These are phyloP conservation scores for Rhodeus uyekii DNA, from an alignment of 2,797 vertebrate species.

Conservation along the genomic window DNA sequence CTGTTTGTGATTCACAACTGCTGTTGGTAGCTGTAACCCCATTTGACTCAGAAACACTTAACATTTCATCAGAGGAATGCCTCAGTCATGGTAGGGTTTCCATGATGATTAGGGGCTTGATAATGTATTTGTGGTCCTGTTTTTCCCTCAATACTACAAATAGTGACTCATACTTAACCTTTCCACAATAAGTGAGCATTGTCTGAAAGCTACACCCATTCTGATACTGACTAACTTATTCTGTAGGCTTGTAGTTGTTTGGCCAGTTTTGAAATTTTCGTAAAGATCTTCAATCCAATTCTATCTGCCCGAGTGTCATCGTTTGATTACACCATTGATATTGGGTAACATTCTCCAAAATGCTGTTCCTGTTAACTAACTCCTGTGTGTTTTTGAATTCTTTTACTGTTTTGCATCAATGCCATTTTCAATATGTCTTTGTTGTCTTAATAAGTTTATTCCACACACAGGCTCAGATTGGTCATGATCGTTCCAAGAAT, in stretches of 20 bases:
- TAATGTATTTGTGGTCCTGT: slow-evolving; percentile 33
- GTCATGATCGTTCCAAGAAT: slow-evolving; percentile 73
- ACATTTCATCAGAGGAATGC: slow-evolving; percentile 2
- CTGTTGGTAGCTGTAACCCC: not conserved
- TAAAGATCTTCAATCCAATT: not conserved
- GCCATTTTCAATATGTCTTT: slow-evolving; percentile 3
- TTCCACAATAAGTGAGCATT: slow-evolving; percentile 33
- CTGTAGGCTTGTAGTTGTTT: not conserved
- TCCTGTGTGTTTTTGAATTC: not conserved
- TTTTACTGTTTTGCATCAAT: not conserved
- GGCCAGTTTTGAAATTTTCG: not conserved
- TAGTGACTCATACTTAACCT: slow-evolving; percentile 63
- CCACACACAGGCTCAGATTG: slow-evolving; percentile 76
- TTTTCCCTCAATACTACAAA: slow-evolving; percentile 14
- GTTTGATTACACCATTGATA: not conserved
- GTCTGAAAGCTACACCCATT: not conserved
- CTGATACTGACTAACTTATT: not conserved
- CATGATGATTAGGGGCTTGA: slow-evolving; percentile 14
- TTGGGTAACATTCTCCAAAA: not conserved
- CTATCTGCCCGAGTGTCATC: not conserved
- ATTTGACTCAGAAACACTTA: slow-evolving; percentile 11
- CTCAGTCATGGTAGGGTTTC: not conserved
- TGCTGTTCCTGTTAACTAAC: not conserved
- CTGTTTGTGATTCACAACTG: slow-evolving; percentile 21
- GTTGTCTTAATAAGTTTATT: slow-evolving; percentile 77